A percentile compares a stretch with the other conserved stretches of the same genome.
Conservation (phyloP, 2,888 invertebrate genomes). For the Aradus depressus region DNA sequence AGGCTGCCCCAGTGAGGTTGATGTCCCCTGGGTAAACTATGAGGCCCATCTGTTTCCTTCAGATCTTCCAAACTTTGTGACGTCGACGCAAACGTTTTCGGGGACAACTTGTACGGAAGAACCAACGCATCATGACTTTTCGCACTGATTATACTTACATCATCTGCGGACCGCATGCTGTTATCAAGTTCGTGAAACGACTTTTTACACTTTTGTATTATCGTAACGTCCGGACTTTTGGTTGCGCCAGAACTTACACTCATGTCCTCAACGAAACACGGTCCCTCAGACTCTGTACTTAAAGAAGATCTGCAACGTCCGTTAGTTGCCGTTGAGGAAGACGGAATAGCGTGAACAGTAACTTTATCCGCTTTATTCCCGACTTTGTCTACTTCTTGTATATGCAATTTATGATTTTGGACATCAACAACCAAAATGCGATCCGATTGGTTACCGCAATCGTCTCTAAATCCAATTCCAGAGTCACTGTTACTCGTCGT, state of each 20-base stretch:
- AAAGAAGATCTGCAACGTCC: conserved; percentile 33
- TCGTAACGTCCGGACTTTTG: conserved; percentile 38
- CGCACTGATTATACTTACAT: conserved; percentile 45
- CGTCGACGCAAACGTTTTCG: conserved; percentile 48
- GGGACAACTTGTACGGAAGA: conserved; percentile 47
- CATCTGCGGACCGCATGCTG: conserved; percentile 41
- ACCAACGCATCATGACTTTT: conserved; percentile 43
- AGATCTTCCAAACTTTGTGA: conserved; percentile 39
- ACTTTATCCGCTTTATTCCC: conserved; percentile 37
- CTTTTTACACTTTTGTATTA: conserved; percentile 20
- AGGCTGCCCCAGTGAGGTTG: conserved; percentile 48
- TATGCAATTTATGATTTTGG: conserved; percentile 34
- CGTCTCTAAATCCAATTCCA: conserved; percentile 87
- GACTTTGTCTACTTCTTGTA: conserved; percentile 31
- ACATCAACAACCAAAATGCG: conserved; percentile 68
- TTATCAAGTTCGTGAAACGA: conserved; percentile 36
- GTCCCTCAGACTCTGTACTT: conserved; percentile 32
- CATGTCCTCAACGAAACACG: conserved; percentile 31
- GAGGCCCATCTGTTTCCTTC: conserved; percentile 34
- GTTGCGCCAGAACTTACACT: conserved; percentile 31
- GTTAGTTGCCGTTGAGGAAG: conserved; percentile 36
- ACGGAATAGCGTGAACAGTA: conserved; percentile 56
- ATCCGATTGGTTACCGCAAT: conserved; percentile 71
- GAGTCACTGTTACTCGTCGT: conserved; percentile 91
- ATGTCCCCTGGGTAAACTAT: conserved; percentile 23